Evolutionary conservation across 2,113 vertebrate species (phyloP).

Genomic region (Epinephelus moara): DNA sequence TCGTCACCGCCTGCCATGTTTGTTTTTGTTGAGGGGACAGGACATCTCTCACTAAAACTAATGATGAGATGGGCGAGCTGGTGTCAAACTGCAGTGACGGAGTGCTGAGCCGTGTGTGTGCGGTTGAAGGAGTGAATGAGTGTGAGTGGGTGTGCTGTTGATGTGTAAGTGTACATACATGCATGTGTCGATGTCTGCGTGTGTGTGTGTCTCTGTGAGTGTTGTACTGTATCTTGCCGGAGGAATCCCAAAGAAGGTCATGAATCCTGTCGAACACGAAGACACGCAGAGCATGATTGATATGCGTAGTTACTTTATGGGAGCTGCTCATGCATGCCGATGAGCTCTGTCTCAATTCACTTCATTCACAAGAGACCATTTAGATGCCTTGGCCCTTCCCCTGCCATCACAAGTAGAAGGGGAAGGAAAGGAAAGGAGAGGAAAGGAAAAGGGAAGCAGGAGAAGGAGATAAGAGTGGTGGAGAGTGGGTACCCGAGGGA

Average conservation of each 20-base stretch:
- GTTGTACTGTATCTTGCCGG: slow-evolving; percentile 52
- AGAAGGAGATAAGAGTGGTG: slow-evolving; percentile 8
- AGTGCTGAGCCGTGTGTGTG: slow-evolving; percentile 56
- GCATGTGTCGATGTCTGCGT: slow-evolving; percentile 7
- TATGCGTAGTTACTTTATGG: slow-evolving; percentile 76
- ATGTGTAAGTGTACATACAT: slow-evolving; percentile 26
- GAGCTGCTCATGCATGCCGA: slow-evolving; percentile 74
- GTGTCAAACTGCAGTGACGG: slow-evolving; percentile 71
- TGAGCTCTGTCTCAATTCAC: slow-evolving; percentile 73
- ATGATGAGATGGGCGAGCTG: slow-evolving; percentile 73
- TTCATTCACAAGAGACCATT: slow-evolving; percentile 76
- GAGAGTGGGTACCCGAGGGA: slow-evolving; percentile 22
- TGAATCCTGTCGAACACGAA: slow-evolving; percentile 58
- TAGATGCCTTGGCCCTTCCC: slow-evolving; percentile 46
- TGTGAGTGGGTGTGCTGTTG: background rate
- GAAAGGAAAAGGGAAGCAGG: background rate
- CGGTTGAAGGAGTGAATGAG: slow-evolving; percentile 24
- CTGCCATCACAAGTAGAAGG: slow-evolving; percentile 23
- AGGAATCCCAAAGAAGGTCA: slow-evolving; percentile 71
- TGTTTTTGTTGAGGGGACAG: slow-evolving; percentile 78
- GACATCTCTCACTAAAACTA: slow-evolving; percentile 80
- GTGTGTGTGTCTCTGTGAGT: slow-evolving; percentile 1
- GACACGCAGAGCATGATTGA: slow-evolving; percentile 70
- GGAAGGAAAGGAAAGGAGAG: background rate
- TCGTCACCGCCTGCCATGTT: slow-evolving; percentile 76